Conservation (phyloP, 2,888 invertebrate genomes). For the Ligdia adustata region DNA sequence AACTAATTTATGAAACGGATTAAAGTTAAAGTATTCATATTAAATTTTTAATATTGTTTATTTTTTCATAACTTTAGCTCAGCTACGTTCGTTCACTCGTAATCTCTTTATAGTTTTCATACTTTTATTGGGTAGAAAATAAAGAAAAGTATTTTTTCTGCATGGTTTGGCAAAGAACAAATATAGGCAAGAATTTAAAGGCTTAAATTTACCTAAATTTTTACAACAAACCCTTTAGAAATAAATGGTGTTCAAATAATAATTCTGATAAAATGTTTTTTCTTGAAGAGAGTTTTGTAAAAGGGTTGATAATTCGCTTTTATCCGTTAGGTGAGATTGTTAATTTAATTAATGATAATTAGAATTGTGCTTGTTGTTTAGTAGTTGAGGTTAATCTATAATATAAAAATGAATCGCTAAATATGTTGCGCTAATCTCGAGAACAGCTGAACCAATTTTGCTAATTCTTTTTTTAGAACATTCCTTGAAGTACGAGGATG, state of each 20-base stretch:
- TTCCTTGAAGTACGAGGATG: no score
- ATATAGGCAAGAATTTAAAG: slow-evolving; percentile 1
- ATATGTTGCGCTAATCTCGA: no score
- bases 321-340: no score
- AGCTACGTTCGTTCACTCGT: neutral
- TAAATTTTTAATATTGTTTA: slow-evolving; percentile 20
- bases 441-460: no score
- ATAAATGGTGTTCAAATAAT: slow-evolving; percentile 1
- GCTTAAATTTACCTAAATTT: slow-evolving; percentile 11
- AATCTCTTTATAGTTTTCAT: neutral
- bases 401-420: no score
- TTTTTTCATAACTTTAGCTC: slow-evolving; percentile 6
- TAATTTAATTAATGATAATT: no score
- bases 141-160: slow-evolving; percentile 3
- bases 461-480: no score
- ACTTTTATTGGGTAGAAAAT: neutral
- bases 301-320: no score
- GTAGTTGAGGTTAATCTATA: no score
- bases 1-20: slow-evolving; percentile 18
- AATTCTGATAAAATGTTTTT: no score
- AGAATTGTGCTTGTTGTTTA: no score
- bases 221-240: slow-evolving; percentile 6
- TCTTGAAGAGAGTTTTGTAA: no score
- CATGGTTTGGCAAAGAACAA: neutral
- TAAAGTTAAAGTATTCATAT: slow-evolving; percentile 18